These are phyloP conservation scores for Cheilosia vulpina DNA, from an alignment of 2,888 invertebrate genomes.

Conservation along the genomic window DNA sequence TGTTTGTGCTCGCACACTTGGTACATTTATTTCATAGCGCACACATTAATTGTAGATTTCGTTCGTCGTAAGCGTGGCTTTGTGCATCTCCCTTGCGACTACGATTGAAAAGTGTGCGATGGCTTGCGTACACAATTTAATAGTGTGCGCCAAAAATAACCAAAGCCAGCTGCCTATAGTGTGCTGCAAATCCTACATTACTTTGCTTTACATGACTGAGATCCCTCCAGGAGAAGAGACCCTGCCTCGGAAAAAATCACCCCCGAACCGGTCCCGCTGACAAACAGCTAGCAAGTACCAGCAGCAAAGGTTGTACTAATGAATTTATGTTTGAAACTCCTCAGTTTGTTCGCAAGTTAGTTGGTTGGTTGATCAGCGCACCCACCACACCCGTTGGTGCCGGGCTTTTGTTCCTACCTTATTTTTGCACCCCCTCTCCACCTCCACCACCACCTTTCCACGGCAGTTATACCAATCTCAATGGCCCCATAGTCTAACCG, in stretches of 20 bases:
- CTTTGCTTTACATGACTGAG: too few species aligned
- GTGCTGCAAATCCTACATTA: too few species aligned
- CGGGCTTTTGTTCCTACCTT: constrained; percentile 55
- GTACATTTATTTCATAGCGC: too few species aligned
- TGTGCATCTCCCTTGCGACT: too few species aligned
- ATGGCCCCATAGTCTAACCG: constrained; percentile 32
- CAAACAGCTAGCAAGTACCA: neutral
- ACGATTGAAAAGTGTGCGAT: too few species aligned
- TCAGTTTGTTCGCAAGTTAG: constrained; percentile 62
- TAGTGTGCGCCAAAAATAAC: too few species aligned
- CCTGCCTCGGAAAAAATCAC: neutral
- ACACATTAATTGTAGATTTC: too few species aligned
- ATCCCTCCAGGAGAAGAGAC: too few species aligned
- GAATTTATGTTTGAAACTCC: constrained; percentile 67
- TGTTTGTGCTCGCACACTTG: too few species aligned
- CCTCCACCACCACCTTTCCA: neutral
- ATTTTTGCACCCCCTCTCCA: neutral
- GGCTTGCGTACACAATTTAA: too few species aligned
- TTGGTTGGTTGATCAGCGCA: constrained; percentile 55
- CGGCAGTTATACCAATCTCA: neutral
- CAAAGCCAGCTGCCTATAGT: too few species aligned
- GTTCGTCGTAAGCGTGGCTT: too few species aligned
- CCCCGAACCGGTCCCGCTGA: constrained; percentile 24
- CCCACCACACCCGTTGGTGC: constrained; percentile 34
- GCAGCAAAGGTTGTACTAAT: constrained; percentile 58